Evolutionary conservation across 2,113 vertebrate genomes (phyloP), one percentile per base, ranked within the genome.

Genomic region (Tupaia chinensis): DNA sequence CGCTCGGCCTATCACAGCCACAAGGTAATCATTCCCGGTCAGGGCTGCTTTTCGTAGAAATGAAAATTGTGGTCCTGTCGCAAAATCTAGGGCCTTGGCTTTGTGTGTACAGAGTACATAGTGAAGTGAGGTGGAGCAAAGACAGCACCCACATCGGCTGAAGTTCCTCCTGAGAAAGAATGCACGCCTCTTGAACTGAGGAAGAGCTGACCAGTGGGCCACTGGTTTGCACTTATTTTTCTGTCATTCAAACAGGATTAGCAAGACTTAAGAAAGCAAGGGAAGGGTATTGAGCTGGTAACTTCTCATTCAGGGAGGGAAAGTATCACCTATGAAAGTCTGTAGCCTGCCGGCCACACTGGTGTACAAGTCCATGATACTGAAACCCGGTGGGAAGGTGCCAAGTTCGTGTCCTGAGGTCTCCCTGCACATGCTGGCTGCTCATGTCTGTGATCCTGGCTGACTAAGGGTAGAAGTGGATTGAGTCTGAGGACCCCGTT

Each of bases 1-100:
- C 99, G 99, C 94, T 99, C 99, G 0, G 99, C 99, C 1, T 99
- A 99, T 97, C 99, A 99, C 98, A 99, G 99, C 98, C 99, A 99
- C 98, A 99, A 99, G 99, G 99, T 99, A 98, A 69, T 2, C 0
- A 0, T 1, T 54, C n/a, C 2, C 61, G 76, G 65, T 72, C 34
- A 14, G 53, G 74, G 65, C 44, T 27, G 19, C 60, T 69, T 89
- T 77, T 83, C 27, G 65, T 90, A 23, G 25, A n/a, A n/a, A 61
- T 19, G 77, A 65, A 65, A 13, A 29, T 58, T 65, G 73, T 44
- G 44, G 2, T 70, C 4, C 86, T 29, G 74, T 44, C n/a, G 61
- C 70, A 85, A 65, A n/a, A 17, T 25, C 72, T 9, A 56, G 68
- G 20, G 34, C 74, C 63, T 66, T 91, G 72, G 10, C 32, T 69